These are phyloP conservation scores for Drosophila greeni DNA, from an alignment of 2,888 invertebrate species.

Conservation along the genomic window DNA sequence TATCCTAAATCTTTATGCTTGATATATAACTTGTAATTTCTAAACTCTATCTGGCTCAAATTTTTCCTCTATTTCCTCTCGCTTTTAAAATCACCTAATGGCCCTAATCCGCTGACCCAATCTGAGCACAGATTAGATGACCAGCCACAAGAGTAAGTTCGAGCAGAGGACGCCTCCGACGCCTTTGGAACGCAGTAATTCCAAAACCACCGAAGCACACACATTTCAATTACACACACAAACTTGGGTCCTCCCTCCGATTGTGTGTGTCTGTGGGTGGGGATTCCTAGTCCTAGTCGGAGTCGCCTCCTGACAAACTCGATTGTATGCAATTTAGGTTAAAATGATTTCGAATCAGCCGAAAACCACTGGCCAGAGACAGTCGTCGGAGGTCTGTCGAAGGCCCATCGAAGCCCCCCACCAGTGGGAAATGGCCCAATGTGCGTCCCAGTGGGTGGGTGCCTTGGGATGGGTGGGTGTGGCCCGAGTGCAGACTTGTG, in stretches of 20 bases:
- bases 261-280: background rate
- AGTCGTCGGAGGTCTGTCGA: conserved; percentile 34
- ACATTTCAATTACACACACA: conserved; percentile 42
- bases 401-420: background rate
- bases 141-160: background rate
- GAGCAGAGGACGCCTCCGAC: background rate
- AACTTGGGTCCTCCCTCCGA: conserved; percentile 9
- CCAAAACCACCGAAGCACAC: conserved; percentile 17
- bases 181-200: conserved; percentile 8
- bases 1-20: background rate
- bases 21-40: background rate
- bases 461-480: conserved; percentile 27
- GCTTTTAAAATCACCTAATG: conserved; percentile 11
- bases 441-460: background rate
- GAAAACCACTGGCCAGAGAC: conserved; percentile 48
- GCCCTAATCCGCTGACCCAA: conserved; percentile 6
- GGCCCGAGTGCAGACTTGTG: conserved; percentile 65
- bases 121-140: conserved; percentile 6
- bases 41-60: background rate
- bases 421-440: conserved; percentile 9
- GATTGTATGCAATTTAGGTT: conserved; percentile 70
- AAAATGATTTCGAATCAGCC: conserved; percentile 70
- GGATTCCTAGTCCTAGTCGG: conserved; percentile 4
- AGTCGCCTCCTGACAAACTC: conserved; percentile 52
- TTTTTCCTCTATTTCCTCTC: background rate